A percentile compares a stretch with the other conserved stretches of the same genome.
Conservation (phyloP, 2,888 invertebrate genomes). For the Julus scanicus region DNA sequence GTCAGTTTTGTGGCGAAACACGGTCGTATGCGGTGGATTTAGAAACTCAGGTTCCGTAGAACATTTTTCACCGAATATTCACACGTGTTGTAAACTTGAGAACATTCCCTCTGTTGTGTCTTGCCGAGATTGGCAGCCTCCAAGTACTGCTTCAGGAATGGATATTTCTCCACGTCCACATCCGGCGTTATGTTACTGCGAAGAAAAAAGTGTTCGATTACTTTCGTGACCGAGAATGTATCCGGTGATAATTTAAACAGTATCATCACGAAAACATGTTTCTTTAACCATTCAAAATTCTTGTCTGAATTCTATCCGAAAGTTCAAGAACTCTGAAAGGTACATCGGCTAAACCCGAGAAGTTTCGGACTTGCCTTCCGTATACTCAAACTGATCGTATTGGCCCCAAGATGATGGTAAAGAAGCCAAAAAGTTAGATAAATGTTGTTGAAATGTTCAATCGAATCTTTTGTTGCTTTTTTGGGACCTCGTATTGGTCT, state of each 20-base stretch:
- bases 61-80: constrained; percentile 58
- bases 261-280: too few relatives aligned
- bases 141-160: constrained; percentile 56
- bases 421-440: background rate
- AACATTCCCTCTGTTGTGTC: constrained; percentile 56
- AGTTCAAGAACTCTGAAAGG: too few relatives aligned
- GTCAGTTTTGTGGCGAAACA: background rate
- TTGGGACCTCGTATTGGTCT: too few relatives aligned
- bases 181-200: constrained; percentile 52
- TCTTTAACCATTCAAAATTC: too few relatives aligned
- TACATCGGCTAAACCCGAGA: too few relatives aligned
- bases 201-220: background rate
- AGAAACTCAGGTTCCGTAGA: constrained; percentile 56
- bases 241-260: too few relatives aligned
- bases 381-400: background rate
- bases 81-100: constrained; percentile 57
- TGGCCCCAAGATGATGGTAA: background rate
- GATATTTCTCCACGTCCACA: constrained; percentile 4
- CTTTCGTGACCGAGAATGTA: background rate
- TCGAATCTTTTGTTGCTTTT: background rate
- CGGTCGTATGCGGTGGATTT: background rate
- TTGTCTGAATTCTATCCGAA: too few relatives aligned
- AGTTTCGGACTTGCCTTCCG: background rate
- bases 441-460: background rate
- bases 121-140: constrained; percentile 58